Conservation (phyloP, 2,113 vertebrate species). For the Cheirogaleus medius region DNA sequence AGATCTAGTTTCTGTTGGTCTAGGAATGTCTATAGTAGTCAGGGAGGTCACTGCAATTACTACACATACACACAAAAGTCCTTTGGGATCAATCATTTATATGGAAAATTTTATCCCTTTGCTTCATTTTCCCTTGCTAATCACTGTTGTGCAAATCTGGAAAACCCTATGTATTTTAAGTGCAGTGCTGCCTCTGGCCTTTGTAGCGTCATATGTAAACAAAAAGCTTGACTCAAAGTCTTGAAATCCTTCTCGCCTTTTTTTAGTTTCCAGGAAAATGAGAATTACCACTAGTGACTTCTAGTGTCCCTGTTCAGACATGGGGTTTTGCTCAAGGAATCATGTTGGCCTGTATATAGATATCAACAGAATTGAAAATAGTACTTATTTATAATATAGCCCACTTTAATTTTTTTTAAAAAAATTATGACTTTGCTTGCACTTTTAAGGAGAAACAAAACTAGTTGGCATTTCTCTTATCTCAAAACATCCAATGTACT, state of each 20-base stretch:
- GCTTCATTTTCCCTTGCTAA: neutral
- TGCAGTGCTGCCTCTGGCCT: neutral
- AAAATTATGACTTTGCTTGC: neutral
- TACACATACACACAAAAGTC: fast-evolving
- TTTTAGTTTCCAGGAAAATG: neutral
- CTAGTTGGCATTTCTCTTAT: neutral
- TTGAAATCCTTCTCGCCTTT: neutral
- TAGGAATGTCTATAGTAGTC: neutral
- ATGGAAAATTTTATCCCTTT: neutral
- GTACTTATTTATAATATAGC: neutral
- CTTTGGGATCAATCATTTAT: neutral
- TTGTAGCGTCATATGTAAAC: neutral
- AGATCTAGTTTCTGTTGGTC: neutral
- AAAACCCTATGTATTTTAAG: neutral
- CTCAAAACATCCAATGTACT: neutral
- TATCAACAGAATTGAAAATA: neutral
- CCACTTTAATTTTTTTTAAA: neutral
- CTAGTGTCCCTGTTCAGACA: neutral
- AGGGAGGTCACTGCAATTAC: neutral
- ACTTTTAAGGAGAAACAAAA: neutral
- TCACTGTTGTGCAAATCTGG: neutral
- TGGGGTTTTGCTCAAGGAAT: neutral
- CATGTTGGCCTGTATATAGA: neutral
- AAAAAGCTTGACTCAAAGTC: neutral
- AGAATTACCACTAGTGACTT: neutral